Conservation (phyloP, 2,113 vertebrate species). For the Capricornis sumatraensis region DNA sequence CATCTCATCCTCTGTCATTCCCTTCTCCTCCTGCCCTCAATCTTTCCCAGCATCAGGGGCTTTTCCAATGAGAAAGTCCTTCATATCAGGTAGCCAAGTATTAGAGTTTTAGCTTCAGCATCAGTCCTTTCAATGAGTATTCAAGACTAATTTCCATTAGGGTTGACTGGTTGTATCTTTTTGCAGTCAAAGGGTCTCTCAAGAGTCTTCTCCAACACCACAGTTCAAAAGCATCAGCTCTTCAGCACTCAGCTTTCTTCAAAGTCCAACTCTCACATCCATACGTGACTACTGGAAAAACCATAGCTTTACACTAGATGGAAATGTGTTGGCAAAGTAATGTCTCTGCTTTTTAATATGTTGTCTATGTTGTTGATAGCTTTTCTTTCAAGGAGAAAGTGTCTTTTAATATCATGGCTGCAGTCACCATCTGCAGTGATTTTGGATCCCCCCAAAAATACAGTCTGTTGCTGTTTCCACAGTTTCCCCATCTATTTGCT, state of each 20-base stretch:
- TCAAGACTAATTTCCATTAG: background rate
- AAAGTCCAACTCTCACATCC: background rate
- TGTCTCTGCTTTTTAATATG: background rate
- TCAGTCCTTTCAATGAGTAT: background rate
- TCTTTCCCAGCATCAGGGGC: background rate
- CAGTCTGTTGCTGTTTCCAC: background rate
- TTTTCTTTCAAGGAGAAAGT: background rate
- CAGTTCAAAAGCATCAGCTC: background rate
- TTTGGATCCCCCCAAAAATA: background rate
- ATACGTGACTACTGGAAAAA: background rate
- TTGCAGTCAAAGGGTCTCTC: background rate
- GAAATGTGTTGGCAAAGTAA: background rate
- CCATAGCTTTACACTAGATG: background rate
- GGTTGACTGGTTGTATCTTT: background rate
- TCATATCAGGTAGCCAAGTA: background rate
- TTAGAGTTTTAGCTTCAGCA: background rate
- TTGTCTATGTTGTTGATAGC: background rate
- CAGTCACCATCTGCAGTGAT: background rate
- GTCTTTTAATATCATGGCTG: background rate
- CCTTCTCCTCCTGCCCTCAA: background rate
- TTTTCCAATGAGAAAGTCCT: background rate
- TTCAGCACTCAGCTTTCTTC: fast-evolving
- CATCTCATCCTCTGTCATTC: fast-evolving
- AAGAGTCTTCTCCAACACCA: background rate
- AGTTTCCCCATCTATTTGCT: background rate